Percentiles rank a stretch among this genome's conserved stretches.
Evolutionary conservation across 2,888 invertebrate genomes (phyloP).

Genomic region (Nomada goodeniana): DNA sequence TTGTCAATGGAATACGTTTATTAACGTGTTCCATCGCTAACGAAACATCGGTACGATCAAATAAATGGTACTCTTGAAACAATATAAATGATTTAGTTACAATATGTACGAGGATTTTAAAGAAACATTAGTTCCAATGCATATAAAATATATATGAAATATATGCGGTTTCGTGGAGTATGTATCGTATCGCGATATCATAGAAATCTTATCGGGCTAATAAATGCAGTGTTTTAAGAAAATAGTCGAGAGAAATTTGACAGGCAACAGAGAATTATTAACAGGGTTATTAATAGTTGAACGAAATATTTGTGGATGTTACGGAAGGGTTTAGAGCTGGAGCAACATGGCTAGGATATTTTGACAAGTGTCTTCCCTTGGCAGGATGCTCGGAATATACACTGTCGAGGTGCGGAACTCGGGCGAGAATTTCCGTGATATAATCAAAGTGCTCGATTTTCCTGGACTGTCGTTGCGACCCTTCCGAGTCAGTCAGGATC

Average conservation of each 20-base stretch:
- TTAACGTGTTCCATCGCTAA: neutral
- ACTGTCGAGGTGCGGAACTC: neutral
- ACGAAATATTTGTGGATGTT: neutral
- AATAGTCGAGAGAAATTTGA: neutral
- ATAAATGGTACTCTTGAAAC: too few species aligned
- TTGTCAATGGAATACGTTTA: neutral
- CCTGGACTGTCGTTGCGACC: conserved; percentile 19
- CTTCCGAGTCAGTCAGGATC: neutral
- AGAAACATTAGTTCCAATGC: too few species aligned
- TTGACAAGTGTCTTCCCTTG: conserved; percentile 1
- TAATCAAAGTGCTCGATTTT: conserved; percentile 19
- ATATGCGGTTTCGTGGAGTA: too few species aligned
- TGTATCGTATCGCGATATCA: too few species aligned
- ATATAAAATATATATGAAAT: too few species aligned
- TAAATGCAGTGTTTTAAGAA: too few species aligned
- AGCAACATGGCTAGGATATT: neutral
- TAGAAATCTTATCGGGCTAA: too few species aligned
- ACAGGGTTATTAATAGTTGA: too few species aligned
- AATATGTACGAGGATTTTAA: too few species aligned
- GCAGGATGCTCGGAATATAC: neutral
- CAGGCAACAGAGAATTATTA: neutral
- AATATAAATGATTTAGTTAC: too few species aligned
- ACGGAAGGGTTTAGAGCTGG: neutral
- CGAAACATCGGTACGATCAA: neutral
- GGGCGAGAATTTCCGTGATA: conserved; percentile 8